Percentiles rank a stretch among this genome's conserved stretches.
Evolutionary conservation across 2,113 vertebrate genomes (phyloP).

Genomic region (Hippocampus zosterae): DNA sequence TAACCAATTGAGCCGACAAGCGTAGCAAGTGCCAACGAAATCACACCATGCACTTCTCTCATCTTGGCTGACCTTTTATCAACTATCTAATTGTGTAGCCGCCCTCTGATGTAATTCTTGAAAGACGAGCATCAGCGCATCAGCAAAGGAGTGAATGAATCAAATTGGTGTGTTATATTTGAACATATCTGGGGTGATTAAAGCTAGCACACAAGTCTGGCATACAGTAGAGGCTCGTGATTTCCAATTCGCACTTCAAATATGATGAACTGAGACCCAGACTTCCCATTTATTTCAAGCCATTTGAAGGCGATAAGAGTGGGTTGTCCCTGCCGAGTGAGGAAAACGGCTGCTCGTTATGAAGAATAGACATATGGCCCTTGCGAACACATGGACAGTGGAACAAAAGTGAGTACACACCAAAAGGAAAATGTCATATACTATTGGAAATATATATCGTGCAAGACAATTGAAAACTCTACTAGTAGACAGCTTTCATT

Average conservation of each 20-base stretch:
- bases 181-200: not conserved
- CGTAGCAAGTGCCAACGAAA: slow-evolving; percentile 12
- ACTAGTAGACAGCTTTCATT: too few species aligned
- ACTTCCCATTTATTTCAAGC: not conserved
- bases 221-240: not conserved
- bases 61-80: slow-evolving; percentile 22
- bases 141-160: slow-evolving; percentile 1
- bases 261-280: not conserved
- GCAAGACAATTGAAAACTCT: too few species aligned
- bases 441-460: too few species aligned
- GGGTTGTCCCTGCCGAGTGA: not conserved
- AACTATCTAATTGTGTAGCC: slow-evolving; percentile 15
- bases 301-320: not conserved
- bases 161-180: not conserved
- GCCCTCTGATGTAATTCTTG: slow-evolving; percentile 4
- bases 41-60: slow-evolving; percentile 13
- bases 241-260: not conserved
- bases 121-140: slow-evolving; percentile 2
- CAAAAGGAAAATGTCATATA: too few species aligned
- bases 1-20: slow-evolving; percentile 46
- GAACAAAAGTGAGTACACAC: not conserved
- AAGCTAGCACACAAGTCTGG: not conserved
- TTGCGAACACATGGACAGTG: not conserved
- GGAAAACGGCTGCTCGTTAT: not conserved
- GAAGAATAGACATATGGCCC: not conserved